Evolutionary conservation across 2,888 invertebrate genomes (phyloP).

Genomic region (Oxyscelio sp.): DNA sequence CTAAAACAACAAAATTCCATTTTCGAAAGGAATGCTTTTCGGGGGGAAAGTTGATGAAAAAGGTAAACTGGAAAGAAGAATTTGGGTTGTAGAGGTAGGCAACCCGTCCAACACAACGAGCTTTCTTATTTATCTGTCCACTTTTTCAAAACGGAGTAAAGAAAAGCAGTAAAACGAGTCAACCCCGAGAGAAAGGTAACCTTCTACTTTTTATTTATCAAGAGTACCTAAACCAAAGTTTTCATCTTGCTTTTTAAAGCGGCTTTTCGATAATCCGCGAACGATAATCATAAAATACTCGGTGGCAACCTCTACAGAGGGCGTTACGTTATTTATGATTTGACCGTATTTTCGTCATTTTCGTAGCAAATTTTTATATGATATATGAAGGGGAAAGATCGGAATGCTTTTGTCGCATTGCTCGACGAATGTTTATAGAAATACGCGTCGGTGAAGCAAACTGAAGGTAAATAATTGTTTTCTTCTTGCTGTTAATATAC

Average conservation of each 20-base stretch:
- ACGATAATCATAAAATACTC: constrained; percentile 56
- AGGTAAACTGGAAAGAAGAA: not conserved
- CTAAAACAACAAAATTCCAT: too few species aligned
- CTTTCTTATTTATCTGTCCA: constrained; percentile 70
- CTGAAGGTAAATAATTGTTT: too few species aligned
- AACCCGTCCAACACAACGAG: constrained; percentile 59
- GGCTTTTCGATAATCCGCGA: constrained; percentile 46
- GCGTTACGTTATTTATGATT: constrained; percentile 22
- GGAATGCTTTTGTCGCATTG: too few species aligned
- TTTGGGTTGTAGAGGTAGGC: constrained; percentile 53
- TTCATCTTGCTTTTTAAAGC: constrained; percentile 40
- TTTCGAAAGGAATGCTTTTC: too few species aligned
- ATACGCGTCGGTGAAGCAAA: too few species aligned
- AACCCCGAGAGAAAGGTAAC: not conserved
- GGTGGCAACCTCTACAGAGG: too few species aligned
- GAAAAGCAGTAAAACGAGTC: not conserved
- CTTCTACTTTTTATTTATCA: constrained; percentile 25
- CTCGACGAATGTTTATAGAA: too few species aligned
- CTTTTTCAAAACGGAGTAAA: constrained; percentile 34
- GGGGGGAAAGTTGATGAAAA: not conserved
- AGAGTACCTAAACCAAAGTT: constrained; percentile 51
- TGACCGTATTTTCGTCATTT: not conserved
- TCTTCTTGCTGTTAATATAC: too few species aligned
- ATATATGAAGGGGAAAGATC: too few species aligned
- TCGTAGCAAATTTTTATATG: constrained; percentile 2